Conservation (phyloP, 2,888 invertebrate species). For the Eledone cirrhosa region DNA sequence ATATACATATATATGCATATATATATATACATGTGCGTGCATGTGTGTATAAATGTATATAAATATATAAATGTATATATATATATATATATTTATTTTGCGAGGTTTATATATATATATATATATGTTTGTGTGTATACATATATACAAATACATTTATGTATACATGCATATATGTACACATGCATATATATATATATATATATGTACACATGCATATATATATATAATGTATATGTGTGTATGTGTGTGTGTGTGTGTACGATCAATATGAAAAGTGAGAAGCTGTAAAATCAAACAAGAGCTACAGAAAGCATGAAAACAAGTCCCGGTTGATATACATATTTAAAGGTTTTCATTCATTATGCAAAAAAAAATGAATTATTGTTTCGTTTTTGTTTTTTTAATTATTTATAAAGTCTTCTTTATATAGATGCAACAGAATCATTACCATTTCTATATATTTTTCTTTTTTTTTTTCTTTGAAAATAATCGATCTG, state of each 20-base stretch:
- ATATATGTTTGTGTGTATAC: neutral
- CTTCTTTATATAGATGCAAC: too few relatives aligned
- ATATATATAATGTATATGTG: neutral
- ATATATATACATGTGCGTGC: neutral
- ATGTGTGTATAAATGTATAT: neutral
- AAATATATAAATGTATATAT: neutral
- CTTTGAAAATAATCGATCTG: too few relatives aligned
- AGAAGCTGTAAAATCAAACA: neutral
- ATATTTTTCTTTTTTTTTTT: too few relatives aligned
- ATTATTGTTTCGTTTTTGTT: too few relatives aligned
- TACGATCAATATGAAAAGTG: neutral
- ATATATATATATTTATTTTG: neutral
- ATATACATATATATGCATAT: conserved; percentile 4
- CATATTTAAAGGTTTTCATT: too few relatives aligned
- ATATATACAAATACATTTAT: neutral
- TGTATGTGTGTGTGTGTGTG: neutral
- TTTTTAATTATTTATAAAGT: too few relatives aligned
- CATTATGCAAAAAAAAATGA: too few relatives aligned
- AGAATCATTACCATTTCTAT: too few relatives aligned
- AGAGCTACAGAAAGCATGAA: neutral
- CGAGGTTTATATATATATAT: neutral
- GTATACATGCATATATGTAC: neutral
- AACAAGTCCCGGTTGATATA: too few relatives aligned
- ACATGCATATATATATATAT: neutral
- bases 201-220: neutral